Evolutionary conservation across 2,888 invertebrate genomes (phyloP), one percentile per base, ranked within the genome.

Genomic region (Euplexia lucipara): DNA sequence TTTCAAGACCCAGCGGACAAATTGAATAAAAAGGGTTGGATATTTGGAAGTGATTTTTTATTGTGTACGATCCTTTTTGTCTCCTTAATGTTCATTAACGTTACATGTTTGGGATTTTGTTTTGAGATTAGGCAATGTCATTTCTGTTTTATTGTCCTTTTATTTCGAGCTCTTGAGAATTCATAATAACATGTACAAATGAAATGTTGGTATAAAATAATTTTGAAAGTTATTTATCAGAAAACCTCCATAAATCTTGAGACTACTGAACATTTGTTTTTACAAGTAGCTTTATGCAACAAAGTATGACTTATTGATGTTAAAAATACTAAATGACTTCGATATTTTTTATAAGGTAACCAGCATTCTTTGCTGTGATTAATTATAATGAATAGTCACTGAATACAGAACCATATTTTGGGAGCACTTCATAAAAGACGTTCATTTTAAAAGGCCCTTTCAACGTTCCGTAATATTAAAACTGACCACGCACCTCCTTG

Each of bases 1-100:
- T 86, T 81, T 83, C 73, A 76, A 74, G 70, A 68, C 75, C 73
- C 77, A 67, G 63, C 58, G 76, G 69, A 67, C 68, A 71, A 78
- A 83, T 82, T 75, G 69, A 77, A 75, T 78, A 75, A 77, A 81
- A 84, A 75, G 80, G 78, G 73, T 78, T 80, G 56, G 56, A 54
- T 68, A 63, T 60, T 78, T 78, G 63, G 37, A 58, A 75, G 59
- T 59, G 59, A 66, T 72, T 67, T 79, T 68, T 76, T 81, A 79
- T 81, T 69, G 54, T 57, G 53, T 63, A 61, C 57, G 57, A 63
- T 51, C 51, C 63, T 77, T 80, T 71, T 62, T 41, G 16, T 52
- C 42, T 51, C 44, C 14, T 41, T 64, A 42, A 60, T 44, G 41
- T 51, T 49, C 44, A 53, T 59, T 47, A 47, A 47, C n/a, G 14